A percentile compares a stretch with the other conserved stretches of the same genome.
These are phyloP conservation scores for Phenganax marumi DNA, from an alignment of 92 coral and sea anemone species.

Conservation along the genomic window DNA sequence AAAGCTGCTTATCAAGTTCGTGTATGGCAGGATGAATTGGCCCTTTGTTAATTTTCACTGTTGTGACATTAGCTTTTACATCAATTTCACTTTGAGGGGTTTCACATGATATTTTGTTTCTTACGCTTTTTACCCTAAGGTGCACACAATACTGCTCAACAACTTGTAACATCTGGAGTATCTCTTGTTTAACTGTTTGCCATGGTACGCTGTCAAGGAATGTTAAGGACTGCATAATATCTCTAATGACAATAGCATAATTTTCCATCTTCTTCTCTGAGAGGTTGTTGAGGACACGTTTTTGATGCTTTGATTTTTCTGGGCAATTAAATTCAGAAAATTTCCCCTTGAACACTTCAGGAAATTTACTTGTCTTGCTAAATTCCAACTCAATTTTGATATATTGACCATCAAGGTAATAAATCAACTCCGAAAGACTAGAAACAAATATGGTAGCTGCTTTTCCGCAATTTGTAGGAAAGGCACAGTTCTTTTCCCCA, in stretches of 20 bases:
- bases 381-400: constrained; percentile 26
- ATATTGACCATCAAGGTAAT: constrained; percentile 37
- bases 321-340: constrained; percentile 46
- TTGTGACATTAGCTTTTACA: constrained; percentile 16
- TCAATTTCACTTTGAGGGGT: constrained; percentile 46
- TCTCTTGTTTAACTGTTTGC: neutral
- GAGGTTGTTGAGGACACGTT: constrained; percentile 32
- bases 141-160: constrained; percentile 28
- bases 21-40: constrained; percentile 2
- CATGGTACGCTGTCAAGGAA: constrained; percentile 2
- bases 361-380: constrained; percentile 25
- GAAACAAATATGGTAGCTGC: constrained; percentile 22
- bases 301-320: constrained; percentile 39
- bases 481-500: constrained; percentile 8
- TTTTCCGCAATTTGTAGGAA: constrained; percentile 28
- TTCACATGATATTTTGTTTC: constrained; percentile 38
- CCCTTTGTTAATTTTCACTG: constrained; percentile 25
- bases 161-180: constrained; percentile 12
- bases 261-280: constrained; percentile 26
- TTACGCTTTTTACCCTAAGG: constrained; percentile 20
- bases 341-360: constrained; percentile 28
- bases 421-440: constrained; percentile 2
- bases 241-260: constrained; percentile 10
- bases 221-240: constrained; percentile 2
- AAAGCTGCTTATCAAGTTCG: constrained; percentile 27